Conservation (phyloP, 2,888 invertebrate species). For the Parnassius mnemosyne region DNA sequence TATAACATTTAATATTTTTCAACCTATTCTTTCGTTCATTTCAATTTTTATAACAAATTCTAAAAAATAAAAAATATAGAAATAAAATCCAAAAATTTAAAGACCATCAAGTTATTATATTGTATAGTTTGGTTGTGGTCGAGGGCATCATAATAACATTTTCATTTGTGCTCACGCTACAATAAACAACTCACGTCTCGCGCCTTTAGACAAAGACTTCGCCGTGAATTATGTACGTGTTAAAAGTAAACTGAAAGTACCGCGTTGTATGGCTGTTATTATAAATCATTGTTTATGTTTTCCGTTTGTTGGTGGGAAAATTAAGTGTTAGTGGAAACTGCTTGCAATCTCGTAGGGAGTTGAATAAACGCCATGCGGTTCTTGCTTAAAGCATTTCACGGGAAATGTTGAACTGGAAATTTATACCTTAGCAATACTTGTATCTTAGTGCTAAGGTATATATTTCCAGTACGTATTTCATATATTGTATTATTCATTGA, state of each 20-base stretch:
- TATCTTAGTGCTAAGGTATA: no score
- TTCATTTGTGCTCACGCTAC: constrained; percentile 78
- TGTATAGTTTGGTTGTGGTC: constrained; percentile 36
- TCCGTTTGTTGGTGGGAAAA: constrained; percentile 76
- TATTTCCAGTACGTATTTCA: no score
- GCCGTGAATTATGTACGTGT: constrained; percentile 80
- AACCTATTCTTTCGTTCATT: no score
- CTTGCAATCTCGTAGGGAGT: constrained; percentile 61
- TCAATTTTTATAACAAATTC: no score
- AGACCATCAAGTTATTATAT: constrained; percentile 16
- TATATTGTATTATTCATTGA: no score
- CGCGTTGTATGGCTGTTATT: constrained; percentile 77
- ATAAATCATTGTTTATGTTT: constrained; percentile 82
- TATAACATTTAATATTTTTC: no score
- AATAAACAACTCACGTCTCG: constrained; percentile 80
- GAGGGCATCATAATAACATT: constrained; percentile 76
- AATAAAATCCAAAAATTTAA: constrained; percentile 4
- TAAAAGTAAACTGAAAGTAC: constrained; percentile 81
- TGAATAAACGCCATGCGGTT: constrained; percentile 52
- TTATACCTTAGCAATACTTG: no score
- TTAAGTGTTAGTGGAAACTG: constrained; percentile 74
- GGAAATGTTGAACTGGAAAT: no score
- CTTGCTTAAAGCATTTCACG: constrained; percentile 39
- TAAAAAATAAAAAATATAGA: background rate
- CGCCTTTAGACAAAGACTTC: constrained; percentile 77